Evolutionary conservation across 2,797 vertebrate genomes (phyloP).

Genomic region (Molossus alvarezi): DNA sequence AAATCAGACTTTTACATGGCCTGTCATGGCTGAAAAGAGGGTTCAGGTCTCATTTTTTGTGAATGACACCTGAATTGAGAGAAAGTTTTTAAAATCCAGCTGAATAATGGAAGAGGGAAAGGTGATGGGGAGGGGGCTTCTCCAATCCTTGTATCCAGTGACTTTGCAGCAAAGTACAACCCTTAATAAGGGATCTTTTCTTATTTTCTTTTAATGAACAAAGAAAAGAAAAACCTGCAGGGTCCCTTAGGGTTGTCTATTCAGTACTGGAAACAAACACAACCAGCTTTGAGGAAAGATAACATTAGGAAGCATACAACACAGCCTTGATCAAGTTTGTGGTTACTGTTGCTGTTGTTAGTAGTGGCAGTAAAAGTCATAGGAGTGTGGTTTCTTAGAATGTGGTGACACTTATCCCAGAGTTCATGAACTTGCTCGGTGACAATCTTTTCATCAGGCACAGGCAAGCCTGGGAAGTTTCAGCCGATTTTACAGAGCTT

Average conservation of each 20-base stretch:
- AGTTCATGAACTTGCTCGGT: conserved; percentile 65
- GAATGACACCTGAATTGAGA: conserved; percentile 79
- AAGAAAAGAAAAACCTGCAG: conserved; percentile 70
- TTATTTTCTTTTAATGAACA: conserved; percentile 60
- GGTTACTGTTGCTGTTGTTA: background rate
- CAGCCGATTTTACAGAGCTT: background rate
- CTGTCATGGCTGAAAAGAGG: background rate
- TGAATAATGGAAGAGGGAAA: conserved; percentile 72
- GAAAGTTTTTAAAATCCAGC: conserved; percentile 76
- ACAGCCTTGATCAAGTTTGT: background rate
- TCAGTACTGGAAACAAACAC: conserved; percentile 81
- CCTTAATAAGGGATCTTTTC: conserved; percentile 47
- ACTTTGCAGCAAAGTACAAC: conserved; percentile 79
- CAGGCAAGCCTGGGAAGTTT: background rate
- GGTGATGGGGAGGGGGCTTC: conserved; percentile 31
- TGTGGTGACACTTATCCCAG: background rate
- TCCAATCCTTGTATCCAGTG: conserved; percentile 83
- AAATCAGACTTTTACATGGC: background rate
- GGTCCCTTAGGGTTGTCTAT: conserved; percentile 73
- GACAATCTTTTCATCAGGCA: conserved; percentile 53
- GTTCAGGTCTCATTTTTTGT: conserved; percentile 40
- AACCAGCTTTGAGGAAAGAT: conserved; percentile 62
- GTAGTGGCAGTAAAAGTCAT: background rate
- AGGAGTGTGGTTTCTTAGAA: background rate
- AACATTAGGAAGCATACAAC: background rate